Evolutionary conservation across 2,888 invertebrate genomes (phyloP).

Genomic region (Seira ritae): DNA sequence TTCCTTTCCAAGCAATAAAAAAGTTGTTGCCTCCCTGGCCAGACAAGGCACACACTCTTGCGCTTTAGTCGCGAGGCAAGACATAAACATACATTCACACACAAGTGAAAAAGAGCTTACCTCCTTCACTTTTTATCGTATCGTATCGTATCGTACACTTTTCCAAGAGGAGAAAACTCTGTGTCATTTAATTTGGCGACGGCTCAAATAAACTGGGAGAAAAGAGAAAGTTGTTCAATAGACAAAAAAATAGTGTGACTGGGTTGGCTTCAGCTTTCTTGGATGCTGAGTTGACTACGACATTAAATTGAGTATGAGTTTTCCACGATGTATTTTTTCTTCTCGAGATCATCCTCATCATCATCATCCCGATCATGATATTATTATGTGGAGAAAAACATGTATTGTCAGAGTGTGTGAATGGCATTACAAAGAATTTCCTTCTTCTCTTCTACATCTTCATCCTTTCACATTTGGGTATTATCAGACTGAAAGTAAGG

Average conservation of each 20-base stretch:
- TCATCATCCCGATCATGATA: conserved; percentile 12
- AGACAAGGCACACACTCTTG: neutral
- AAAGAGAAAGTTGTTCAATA: conserved; percentile 59
- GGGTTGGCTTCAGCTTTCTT: neutral
- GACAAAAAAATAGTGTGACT: conserved; percentile 29
- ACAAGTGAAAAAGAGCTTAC: neutral
- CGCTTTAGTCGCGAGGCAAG: no score
- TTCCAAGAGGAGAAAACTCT: conserved; percentile 51
- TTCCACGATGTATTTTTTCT: neutral
- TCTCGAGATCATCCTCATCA: neutral
- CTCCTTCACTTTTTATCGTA: neutral
- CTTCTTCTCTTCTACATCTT: conserved; percentile 24
- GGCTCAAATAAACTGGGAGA: conserved; percentile 65
- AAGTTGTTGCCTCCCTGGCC: neutral
- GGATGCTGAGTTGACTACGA: neutral
- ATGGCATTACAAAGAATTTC: conserved; percentile 40
- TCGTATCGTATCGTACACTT: no score
- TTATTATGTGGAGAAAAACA: conserved; percentile 43
- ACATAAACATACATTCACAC: neutral
- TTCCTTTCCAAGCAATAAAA: conserved; percentile 1
- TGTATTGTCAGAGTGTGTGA: conserved; percentile 29
- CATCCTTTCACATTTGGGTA: conserved; percentile 24
- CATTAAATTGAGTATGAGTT: neutral
- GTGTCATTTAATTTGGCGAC: conserved; percentile 67
- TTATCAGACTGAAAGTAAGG: neutral